Conservation (phyloP, 1,140 invertebrate species). For the Apocrypta bakeri region DNA sequence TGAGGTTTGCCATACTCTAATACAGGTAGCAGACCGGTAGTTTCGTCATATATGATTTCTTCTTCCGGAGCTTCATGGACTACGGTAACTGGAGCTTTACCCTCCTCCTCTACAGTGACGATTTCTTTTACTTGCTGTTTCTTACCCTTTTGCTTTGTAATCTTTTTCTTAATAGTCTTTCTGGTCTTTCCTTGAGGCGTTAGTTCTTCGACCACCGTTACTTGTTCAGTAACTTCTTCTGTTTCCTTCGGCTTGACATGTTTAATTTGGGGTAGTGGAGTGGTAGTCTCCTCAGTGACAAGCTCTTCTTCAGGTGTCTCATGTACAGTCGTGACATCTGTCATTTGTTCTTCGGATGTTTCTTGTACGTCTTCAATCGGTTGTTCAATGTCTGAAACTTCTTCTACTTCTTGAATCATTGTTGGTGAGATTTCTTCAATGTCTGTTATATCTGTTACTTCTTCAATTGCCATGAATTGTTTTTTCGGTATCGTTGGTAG, state of each 20-base stretch:
- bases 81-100: slow-evolving; percentile 48
- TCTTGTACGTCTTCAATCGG: slow-evolving; percentile 73
- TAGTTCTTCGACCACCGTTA: slow-evolving; percentile 45
- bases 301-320: slow-evolving; percentile 53
- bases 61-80: slow-evolving; percentile 45
- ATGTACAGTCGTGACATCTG: slow-evolving; percentile 39
- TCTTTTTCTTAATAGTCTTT: slow-evolving; percentile 61
- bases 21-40: slow-evolving; percentile 33
- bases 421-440: slow-evolving; percentile 61
- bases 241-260: slow-evolving; percentile 35
- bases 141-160: slow-evolving; percentile 60
- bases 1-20: slow-evolving; percentile 38
- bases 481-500: slow-evolving; percentile 67
- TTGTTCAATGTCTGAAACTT: slow-evolving; percentile 57
- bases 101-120: slow-evolving; percentile 66
- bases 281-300: slow-evolving; percentile 46
- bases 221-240: slow-evolving; percentile 48
- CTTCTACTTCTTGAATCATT: slow-evolving; percentile 54
- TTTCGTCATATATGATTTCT: slow-evolving; percentile 52
- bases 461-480: slow-evolving; percentile 69
- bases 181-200: slow-evolving; percentile 45
- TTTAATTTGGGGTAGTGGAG: slow-evolving; percentile 43
- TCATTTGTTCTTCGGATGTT: slow-evolving; percentile 60
- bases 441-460: slow-evolving; percentile 60
- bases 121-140: slow-evolving; percentile 71